Base-by-base conservation (phyloP, 2,797 vertebrate species). In the Molossus alvarezi region DNA sequence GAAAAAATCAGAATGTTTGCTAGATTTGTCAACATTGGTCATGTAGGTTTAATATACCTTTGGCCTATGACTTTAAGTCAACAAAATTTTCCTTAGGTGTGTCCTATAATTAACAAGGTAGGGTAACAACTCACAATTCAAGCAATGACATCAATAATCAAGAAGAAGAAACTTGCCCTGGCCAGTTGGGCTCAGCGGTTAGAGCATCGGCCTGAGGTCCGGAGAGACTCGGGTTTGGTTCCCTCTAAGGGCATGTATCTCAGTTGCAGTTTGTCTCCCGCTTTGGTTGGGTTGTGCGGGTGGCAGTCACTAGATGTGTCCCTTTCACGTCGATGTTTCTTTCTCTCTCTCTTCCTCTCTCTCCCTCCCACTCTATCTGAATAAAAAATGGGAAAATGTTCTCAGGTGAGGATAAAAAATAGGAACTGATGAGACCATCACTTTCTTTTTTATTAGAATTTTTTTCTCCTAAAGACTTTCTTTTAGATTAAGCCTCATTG, bases 401-500 rank as follows among this genome's bases (percentile, higher is more conserved):
- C 33, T 33, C 33, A 33, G 33, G 33, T 33, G 33, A 33, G 33
- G 33, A 33, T 33, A 33, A 33, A 33, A 33, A 33, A 33, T 33
- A 33, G 33, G 33, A 33, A 33, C 2, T 71, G 12, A 53, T 33
- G 48, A 60, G 11, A 62, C 8, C 29, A 65, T 48, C 7, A 75
- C 41, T 76, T 82, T 57, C 20, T 60, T 85, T 95, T 84, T 84
- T 85, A 85, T 76, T 77, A 73, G 15, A 81, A 55, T 71, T 64
- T 88, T 94, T 67, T 81, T 95, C 73, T 90, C 48, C 64, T 62
- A 41, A 90, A 87, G 27, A 71, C 6, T 80, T 94, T 79, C 60
- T 91, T 90, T 92, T 37, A 90, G 25, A 57, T 9, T 82, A 25
- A 33, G 29, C 18, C 23, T 65, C 60, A 67, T 88, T 87, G 90